Base-by-base conservation (phyloP, 2,888 invertebrate species). In the Apoda limacodes region DNA sequence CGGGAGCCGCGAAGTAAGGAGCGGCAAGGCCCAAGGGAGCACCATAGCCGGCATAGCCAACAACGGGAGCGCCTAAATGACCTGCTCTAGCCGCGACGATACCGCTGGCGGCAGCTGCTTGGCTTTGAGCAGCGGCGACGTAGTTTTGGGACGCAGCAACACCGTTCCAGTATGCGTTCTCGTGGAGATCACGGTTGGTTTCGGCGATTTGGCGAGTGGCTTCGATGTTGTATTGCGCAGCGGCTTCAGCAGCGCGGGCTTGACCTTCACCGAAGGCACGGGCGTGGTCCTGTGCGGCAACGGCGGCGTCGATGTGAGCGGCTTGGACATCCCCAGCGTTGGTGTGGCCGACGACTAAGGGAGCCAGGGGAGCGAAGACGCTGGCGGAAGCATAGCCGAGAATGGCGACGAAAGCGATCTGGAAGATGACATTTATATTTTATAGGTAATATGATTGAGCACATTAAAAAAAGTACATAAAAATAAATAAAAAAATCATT, bases 331-430 rank as follows among this genome's bases (percentile, higher is more conserved):
- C 78, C 21, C 78, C 78, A 9, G 55, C 50, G 0, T 64, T 56
- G 66, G 72, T 80, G 28, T 65, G 58, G 43, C 75, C 75, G 41
- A 55, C 50, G 7, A 53, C 55, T 1, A 52, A 47, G 2, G 60
- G 50, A 14, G 56, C 39, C 4, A 61, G 44, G 25, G 75, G 74
- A 34, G 64, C 49, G 57, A 78, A 52, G 36, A 60, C 53, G 45
- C 68, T 54, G 45, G 78, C 78, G 55, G 76, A 65, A 48, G 78
- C 74, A 59, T 71, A 80, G 72, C 76, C 78, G 66, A 78, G 58
- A 55, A 78, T 48, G 69, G 78, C 78, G 52, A 64, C 60, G 61
- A 78, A 71, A 60, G 65, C 70, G 55, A 78, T 60, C 78, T 78
- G 64, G 28, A n/a, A n/a, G n/a, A n/a, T n/a, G n/a, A n/a, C n/a